Base-by-base conservation (phyloP, 1,140 invertebrate species). In the Metaphire vulgaris region DNA sequence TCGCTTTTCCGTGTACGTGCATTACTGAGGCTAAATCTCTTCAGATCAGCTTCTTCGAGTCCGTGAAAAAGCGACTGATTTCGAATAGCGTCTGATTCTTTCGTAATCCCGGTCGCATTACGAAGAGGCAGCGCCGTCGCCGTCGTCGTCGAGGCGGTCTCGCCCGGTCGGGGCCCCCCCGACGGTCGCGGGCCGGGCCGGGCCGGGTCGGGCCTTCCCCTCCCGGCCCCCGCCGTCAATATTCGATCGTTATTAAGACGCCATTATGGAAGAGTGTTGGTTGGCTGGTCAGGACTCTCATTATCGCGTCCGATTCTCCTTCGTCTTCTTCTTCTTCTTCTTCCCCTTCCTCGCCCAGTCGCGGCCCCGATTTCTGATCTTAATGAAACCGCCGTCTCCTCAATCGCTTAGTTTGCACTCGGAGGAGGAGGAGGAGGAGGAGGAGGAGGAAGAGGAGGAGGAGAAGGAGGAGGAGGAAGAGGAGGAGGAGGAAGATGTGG, bases 211-310 rank as follows among this genome's bases (percentile, higher is more conserved):
- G 21, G n/a, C n/a, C n/a, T n/a, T n/a, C n/a, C n/a, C n/a, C n/a
- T n/a, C n/a, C n/a, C n/a, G n/a, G n/a, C n/a, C n/a, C n/a, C n/a
- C n/a, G n/a, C n/a, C n/a, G n/a, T n/a, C n/a, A n/a, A n/a, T n/a
- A n/a, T n/a, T n/a, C n/a, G n/a, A n/a, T n/a, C n/a, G n/a, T n/a
- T 56, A 56, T 56, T 56, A 56, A 56, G 41, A 56, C 41, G 41
- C 41, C 41, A 56, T 56, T 56, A 56, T 56, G 6, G 41, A 21
- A 56, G 21, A 56, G 41, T 56, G 41, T 21, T 56, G 6, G 41
- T 56, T 56, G 41, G 41, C 6, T 56, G 41, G 41, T 56, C 41
- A 21, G 41, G 41, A 12, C 41, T 56, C n/a, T n/a, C n/a, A n/a
- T n/a, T n/a, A n/a, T n/a, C n/a, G n/a, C n/a, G n/a, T n/a, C n/a